phyloP scores from a whole-genome alignment of 2,888 invertebrate genomes.

The Scaeva pyrastri region DNA sequence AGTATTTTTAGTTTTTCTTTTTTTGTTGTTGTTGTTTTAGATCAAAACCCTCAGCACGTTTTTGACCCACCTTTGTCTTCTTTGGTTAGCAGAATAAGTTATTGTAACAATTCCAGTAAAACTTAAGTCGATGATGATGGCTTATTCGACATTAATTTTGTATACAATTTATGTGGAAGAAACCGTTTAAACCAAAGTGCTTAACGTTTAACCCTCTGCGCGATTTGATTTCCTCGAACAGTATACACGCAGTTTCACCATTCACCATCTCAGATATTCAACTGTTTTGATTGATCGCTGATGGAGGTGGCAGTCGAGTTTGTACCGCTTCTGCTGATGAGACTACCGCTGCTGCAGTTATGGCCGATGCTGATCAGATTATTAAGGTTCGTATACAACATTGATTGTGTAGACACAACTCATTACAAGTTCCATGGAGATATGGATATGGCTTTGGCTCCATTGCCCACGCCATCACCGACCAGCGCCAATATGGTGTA shows the following conservation, averaged over 20 bases:
- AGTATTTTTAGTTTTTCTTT: not conserved
- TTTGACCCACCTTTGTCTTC: slow-evolving; percentile 75
- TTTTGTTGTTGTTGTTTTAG: slow-evolving; percentile 24
- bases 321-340: not conserved
- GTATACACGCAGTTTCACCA: not conserved
- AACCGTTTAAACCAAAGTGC: slow-evolving; percentile 50
- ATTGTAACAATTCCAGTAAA: not conserved
- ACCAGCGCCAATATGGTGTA: slow-evolving; percentile 9
- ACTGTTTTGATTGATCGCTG: not conserved
- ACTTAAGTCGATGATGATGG: slow-evolving; percentile 13
- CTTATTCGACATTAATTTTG: slow-evolving; percentile 40
- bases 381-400: slow-evolving; percentile 8
- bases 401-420: slow-evolving; percentile 32
- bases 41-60: slow-evolving; percentile 64
- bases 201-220: slow-evolving; percentile 56
- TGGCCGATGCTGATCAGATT: slow-evolving; percentile 8
- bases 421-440: slow-evolving; percentile 54
- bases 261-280: not conserved
- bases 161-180: not conserved
- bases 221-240: slow-evolving; percentile 16
- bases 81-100: slow-evolving; percentile 12
- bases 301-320: not conserved
- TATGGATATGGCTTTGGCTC: too few species aligned
- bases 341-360: not conserved
- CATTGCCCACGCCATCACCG: slow-evolving; percentile 58